A percentile compares a stretch with the other conserved stretches of the same genome.
Conservation (phyloP, 1,140 invertebrate species). For the Hypothenemus hampei region DNA sequence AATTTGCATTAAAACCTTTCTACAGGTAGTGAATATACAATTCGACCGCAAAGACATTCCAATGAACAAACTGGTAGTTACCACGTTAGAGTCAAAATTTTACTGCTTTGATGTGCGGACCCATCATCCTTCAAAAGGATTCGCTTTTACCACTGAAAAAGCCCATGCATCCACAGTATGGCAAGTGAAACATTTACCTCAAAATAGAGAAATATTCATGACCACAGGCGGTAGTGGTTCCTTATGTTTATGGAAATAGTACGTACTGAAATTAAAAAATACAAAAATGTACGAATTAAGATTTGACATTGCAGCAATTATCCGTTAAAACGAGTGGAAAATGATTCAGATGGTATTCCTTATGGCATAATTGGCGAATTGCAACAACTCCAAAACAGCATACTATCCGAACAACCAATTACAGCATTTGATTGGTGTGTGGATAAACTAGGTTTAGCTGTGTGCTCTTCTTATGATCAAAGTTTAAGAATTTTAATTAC, state of each 20-base stretch:
- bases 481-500: constrained; percentile 80
- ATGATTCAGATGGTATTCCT: constrained; percentile 63
- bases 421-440: constrained; percentile 86
- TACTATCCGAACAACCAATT: constrained; percentile 83
- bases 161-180: constrained; percentile 75
- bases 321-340: constrained; percentile 66
- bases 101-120: constrained; percentile 86
- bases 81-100: constrained; percentile 90
- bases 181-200: constrained; percentile 81
- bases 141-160: constrained; percentile 71
- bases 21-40: constrained; percentile 77
- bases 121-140: constrained; percentile 83
- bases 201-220: constrained; percentile 91
- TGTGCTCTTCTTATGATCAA: constrained; percentile 91
- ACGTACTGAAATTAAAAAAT: constrained; percentile 21
- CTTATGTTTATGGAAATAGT: constrained; percentile 92
- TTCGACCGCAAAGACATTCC: constrained; percentile 92
- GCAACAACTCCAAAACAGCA: constrained; percentile 71
- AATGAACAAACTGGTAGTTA: constrained; percentile 93
- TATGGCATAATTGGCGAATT: constrained; percentile 73
- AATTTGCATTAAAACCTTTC: neutral
- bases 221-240: constrained; percentile 86
- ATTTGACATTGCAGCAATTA: constrained; percentile 74
- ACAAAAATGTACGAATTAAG: neutral
- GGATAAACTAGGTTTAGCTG: constrained; percentile 81